Base-by-base conservation (phyloP, 30 jellyfish, hydroid and myxozoan species). In the Cassiopea xamachana region DNA sequence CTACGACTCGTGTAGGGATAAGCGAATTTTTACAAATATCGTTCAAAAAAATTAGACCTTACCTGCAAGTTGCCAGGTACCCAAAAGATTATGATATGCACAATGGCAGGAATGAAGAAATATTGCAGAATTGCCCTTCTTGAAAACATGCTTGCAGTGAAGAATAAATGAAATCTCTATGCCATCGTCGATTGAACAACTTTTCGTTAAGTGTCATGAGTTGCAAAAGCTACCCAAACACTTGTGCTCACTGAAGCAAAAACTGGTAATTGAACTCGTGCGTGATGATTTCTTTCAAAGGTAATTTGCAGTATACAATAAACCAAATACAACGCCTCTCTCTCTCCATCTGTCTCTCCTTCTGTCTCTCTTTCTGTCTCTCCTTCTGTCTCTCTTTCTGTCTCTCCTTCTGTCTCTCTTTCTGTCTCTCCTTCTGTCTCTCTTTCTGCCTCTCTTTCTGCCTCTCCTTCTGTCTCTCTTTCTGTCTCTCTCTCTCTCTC, bases 241-340 rank as follows among this genome's bases (percentile, higher is more conserved):
- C 19, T 59, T 5, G 15, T 64, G 74, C 15, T 64, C 74, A 43
- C 12, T 71, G 80, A 71, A 71, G 80, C 80, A 55, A 71, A 71
- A 71, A 71, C 80, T 71, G 80, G 80, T 71, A 71, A 7, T 71
- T 19, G 51, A 71, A 71, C 27, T 71, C 80, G 39, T 18, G 80
- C 12, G 50, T 43, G 55, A 1, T 71, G 39, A 27, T 27, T 27
- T 27, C 39, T 27, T 27, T 27, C 39, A 0, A 27, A 27, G 39
- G 39, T 10, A 71, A 43, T 39, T 71, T 71, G 80, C 15, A 27
- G 39, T 27, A 27, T 0, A 27, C 39, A 27, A 0, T 27, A 27
- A 27, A 27, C 39, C 39, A 27, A 27, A 27, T 27, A 27, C 39
- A 27, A 27, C 39, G 39, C 39, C 39, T 27, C 0, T 27, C 39